Evolutionary conservation across 1,140 invertebrate species (phyloP).

Genomic region (Ruditapes philippinarum): DNA sequence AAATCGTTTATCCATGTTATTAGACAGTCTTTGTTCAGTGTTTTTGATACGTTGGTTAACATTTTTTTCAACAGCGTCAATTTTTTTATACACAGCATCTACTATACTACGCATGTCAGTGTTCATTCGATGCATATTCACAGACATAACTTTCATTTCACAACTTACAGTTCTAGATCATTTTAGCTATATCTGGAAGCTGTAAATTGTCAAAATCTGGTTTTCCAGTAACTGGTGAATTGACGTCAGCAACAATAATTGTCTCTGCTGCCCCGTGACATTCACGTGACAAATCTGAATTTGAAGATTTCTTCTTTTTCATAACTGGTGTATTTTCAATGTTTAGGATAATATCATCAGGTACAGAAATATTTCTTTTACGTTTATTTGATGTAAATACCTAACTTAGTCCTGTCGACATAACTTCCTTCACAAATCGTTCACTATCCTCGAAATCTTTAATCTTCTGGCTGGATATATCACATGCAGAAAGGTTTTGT

Average conservation of each 20-base stretch:
- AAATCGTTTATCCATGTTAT: not conserved
- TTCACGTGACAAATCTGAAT: not conserved
- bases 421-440: not conserved
- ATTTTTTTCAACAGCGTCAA: not conserved
- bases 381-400: not conserved
- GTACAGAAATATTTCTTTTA: not conserved
- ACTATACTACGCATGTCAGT: not conserved
- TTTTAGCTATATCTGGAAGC: not conserved
- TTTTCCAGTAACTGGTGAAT: not conserved
- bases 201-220: not conserved
- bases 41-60: not conserved
- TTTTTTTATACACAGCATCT: not conserved
- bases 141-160: slow-evolving; percentile 2
- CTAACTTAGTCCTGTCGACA: not conserved
- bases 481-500: not conserved
- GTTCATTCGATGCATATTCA: not conserved
- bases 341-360: not conserved
- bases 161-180: not conserved
- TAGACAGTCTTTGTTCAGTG: not conserved
- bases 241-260: not conserved
- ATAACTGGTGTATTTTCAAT: not conserved
- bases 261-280: not conserved
- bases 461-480: not conserved
- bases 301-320: not conserved
- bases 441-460: not conserved